These are phyloP conservation scores for Spodoptera picta DNA, from an alignment of 2,888 invertebrate genomes.

Conservation along the genomic window DNA sequence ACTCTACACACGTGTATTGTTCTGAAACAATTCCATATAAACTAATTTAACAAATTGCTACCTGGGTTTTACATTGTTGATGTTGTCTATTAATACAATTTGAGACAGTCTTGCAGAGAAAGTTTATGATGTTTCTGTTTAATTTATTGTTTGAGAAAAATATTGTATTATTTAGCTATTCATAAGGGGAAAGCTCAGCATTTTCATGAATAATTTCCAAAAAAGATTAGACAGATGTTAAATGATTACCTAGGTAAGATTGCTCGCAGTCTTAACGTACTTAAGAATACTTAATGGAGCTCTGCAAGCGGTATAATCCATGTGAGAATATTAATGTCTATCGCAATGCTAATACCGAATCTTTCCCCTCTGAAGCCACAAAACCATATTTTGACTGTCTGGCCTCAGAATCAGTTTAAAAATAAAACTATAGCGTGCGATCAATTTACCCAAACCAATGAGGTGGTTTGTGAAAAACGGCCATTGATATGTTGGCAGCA, in stretches of 20 bases:
- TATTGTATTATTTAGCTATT: constrained; percentile 18
- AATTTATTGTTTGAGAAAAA: not conserved
- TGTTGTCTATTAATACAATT: constrained; percentile 17
- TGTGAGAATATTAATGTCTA: too few species aligned
- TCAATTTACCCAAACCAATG: not conserved
- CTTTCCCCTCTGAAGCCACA: too few species aligned
- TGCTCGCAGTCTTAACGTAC: not conserved
- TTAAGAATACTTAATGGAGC: too few species aligned
- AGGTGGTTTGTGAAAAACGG: constrained; percentile 4
- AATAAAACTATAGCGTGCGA: too few species aligned
- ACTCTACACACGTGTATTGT: constrained; percentile 49
- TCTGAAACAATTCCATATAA: constrained; percentile 44
- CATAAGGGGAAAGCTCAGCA: constrained; percentile 22
- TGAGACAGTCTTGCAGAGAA: constrained; percentile 25
- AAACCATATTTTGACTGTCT: too few species aligned
- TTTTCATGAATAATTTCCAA: constrained; percentile 7
- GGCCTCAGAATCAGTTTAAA: too few species aligned
- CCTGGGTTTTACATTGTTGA: constrained; percentile 39
- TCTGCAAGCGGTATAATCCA: too few species aligned
- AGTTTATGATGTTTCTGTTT: constrained; percentile 18
- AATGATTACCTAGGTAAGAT: not conserved
- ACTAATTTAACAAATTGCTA: constrained; percentile 47
- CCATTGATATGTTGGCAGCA: constrained; percentile 40
- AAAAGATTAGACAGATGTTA: not conserved
- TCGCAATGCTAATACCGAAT: too few species aligned